These are phyloP conservation scores for Eurypyga helias DNA, from an alignment of 2,113 vertebrate genomes.

Conservation along the genomic window DNA sequence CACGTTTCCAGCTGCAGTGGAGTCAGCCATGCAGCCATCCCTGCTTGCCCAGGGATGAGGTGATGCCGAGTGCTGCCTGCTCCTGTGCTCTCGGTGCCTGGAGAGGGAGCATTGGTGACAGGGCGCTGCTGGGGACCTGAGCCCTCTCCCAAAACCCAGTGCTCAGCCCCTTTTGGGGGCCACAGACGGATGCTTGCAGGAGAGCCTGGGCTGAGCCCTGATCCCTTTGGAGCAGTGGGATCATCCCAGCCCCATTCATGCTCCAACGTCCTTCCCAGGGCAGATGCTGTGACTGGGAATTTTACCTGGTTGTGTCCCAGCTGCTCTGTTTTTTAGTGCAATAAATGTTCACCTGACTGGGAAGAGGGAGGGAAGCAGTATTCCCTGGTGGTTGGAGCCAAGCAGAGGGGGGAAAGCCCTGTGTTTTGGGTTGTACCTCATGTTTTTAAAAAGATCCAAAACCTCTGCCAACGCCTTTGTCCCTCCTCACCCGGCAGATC, in stretches of 20 bases:
- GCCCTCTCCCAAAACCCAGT: background rate
- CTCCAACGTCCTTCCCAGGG: background rate
- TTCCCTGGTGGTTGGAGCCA: background rate
- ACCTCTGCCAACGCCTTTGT: background rate
- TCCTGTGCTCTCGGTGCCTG: background rate
- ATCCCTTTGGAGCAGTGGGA: background rate
- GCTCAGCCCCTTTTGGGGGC: background rate
- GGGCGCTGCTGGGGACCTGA: background rate
- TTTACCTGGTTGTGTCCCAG: background rate
- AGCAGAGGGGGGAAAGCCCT: background rate
- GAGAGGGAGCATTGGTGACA: no score
- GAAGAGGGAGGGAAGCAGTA: background rate
- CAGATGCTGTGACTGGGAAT: no score
- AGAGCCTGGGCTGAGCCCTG: background rate
- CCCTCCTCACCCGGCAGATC: no score
- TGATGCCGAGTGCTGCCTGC: background rate
- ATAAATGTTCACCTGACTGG: background rate
- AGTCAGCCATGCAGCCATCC: background rate
- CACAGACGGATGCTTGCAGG: background rate
- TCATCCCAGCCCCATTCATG: accelerated
- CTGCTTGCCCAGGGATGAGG: no score
- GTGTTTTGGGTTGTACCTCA: background rate
- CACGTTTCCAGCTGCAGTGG: background rate
- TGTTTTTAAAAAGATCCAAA: background rate
- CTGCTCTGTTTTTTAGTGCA: background rate